Percentiles rank a stretch among this genome's conserved stretches.
phyloP scores from a whole-genome alignment of 2,113 vertebrate genomes.

The Notechis scutatus region DNA sequence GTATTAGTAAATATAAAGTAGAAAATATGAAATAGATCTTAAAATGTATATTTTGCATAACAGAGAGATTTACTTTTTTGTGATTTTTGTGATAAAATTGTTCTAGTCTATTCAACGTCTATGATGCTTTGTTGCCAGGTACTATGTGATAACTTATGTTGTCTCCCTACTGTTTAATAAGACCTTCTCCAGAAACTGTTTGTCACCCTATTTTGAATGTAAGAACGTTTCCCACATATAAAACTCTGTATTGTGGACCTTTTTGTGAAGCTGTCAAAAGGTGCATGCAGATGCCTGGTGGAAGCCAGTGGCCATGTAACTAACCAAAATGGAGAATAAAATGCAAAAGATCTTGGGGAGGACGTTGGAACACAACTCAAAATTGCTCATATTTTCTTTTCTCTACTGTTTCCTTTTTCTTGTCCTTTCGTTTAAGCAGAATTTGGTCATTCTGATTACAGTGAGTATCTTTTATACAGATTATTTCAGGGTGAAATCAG shows the following conservation, averaged over 20 bases:
- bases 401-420: conserved; percentile 42
- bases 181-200: conserved; percentile 70
- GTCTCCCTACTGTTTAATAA: conserved; percentile 72
- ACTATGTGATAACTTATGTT: conserved; percentile 73
- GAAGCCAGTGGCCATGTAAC: conserved; percentile 69
- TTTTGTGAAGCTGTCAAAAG: conserved; percentile 80
- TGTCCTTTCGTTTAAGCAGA: conserved; percentile 31
- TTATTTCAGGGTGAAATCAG: background rate
- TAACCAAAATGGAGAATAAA: conserved; percentile 77
- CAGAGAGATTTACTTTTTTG: conserved; percentile 73
- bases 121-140: conserved; percentile 73
- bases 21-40: conserved; percentile 70
- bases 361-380: conserved; percentile 61
- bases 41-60: conserved; percentile 80
- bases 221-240: conserved; percentile 72
- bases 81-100: conserved; percentile 75
- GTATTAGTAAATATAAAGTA: conserved; percentile 64
- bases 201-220: conserved; percentile 73
- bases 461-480: background rate
- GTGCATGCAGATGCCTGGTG: conserved; percentile 80
- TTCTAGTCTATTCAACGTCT: conserved; percentile 75
- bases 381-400: conserved; percentile 58
- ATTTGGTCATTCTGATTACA: background rate
- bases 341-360: conserved; percentile 66
- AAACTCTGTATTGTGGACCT: conserved; percentile 80